A percentile compares a stretch with the other conserved stretches of the same genome.
phyloP scores from a whole-genome alignment of 2,888 invertebrate genomes.

The Lepidocyrtoides sp. region DNA sequence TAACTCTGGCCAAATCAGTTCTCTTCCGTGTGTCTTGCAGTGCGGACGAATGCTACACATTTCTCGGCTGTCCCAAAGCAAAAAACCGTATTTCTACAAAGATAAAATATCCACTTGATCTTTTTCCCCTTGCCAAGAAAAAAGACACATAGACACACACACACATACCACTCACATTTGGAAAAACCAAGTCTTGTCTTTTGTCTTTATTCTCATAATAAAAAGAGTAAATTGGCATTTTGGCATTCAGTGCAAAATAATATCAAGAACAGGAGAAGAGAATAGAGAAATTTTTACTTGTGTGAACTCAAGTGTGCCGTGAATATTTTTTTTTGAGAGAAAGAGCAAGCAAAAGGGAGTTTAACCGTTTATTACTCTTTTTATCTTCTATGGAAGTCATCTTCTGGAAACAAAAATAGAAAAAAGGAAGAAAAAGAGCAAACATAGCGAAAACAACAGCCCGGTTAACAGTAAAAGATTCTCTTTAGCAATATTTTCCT shows the following conservation, averaged over 20 bases:
- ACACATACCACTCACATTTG: too few relatives aligned
- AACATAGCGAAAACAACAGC: neutral
- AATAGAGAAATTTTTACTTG: neutral
- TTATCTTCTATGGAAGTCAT: neutral
- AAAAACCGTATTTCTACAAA: neutral
- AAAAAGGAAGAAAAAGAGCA: neutral
- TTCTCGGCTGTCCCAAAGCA: neutral
- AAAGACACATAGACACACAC: neutral
- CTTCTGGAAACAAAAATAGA: neutral
- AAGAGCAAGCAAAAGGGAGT: neutral
- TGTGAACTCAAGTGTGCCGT: conserved; percentile 15
- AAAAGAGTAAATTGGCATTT: conserved; percentile 31
- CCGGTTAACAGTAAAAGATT: neutral
- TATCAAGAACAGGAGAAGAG: neutral
- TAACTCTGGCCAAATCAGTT: conserved; percentile 55
- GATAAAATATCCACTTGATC: neutral
- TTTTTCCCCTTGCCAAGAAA: neutral
- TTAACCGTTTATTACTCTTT: neutral
- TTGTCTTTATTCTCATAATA: conserved; percentile 1
- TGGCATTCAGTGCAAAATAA: neutral
- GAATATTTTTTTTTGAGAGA: neutral
- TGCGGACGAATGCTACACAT: conserved; percentile 48
- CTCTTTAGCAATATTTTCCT: too few relatives aligned
- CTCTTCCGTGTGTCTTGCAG: conserved; percentile 72
- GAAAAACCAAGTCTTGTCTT: conserved; percentile 1